Percentiles rank a stretch among this genome's conserved stretches.
phyloP scores from a whole-genome alignment of 2,888 invertebrate species.

The Eupsilia transversa region DNA sequence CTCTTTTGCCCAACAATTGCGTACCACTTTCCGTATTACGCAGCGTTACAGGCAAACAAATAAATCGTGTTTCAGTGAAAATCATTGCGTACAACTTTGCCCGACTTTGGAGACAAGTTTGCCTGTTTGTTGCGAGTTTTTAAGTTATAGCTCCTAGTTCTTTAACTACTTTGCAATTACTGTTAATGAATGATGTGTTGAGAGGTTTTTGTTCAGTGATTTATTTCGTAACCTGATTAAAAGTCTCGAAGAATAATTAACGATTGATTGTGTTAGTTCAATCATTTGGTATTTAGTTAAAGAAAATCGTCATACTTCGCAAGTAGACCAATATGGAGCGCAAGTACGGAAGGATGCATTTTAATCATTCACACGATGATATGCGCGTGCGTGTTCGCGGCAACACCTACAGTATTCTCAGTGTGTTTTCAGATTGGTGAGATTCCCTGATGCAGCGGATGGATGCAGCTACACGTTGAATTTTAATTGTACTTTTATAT shows the following conservation, averaged over 20 bases:
- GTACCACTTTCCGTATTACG: constrained; percentile 74
- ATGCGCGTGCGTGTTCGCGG: too few relatives aligned
- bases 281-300: neutral
- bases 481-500: too few relatives aligned
- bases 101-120: constrained; percentile 52
- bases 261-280: neutral
- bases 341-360: neutral
- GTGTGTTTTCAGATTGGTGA: too few relatives aligned
- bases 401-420: too few relatives aligned
- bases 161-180: constrained; percentile 62
- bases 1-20: constrained; percentile 66
- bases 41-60: constrained; percentile 77
- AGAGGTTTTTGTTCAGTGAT: constrained; percentile 12
- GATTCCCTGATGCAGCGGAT: too few relatives aligned
- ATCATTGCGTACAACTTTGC: constrained; percentile 66
- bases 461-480: too few relatives aligned
- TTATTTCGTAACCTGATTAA: constrained; percentile 19
- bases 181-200: constrained; percentile 40
- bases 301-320: neutral
- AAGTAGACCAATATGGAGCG: neutral
- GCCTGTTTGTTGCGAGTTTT: constrained; percentile 64
- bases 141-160: constrained; percentile 63
- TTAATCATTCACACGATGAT: neutral
- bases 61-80: constrained; percentile 73
- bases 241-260: constrained; percentile 12